phyloP scores from a whole-genome alignment of 53 echinoderm and acorn worm genomes.

The Temnopleurus reevesii region DNA sequence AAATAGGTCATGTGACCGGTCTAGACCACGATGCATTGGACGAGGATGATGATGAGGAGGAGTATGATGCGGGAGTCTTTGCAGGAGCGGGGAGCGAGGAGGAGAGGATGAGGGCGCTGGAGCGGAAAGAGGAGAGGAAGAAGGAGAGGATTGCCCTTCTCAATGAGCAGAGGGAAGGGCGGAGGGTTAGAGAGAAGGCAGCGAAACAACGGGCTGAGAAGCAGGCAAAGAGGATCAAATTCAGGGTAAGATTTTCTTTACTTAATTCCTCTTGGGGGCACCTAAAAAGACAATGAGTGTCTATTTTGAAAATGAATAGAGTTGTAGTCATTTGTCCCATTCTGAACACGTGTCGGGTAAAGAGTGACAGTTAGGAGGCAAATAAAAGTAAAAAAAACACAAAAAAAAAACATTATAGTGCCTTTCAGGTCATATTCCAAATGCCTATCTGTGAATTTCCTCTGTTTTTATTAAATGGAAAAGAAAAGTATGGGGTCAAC shows the following conservation, averaged over 20 bases:
- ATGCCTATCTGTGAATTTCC: too few relatives aligned
- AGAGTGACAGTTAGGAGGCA: too few relatives aligned
- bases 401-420: too few relatives aligned
- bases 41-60: not conserved
- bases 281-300: too few relatives aligned
- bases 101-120: slow-evolving; percentile 53
- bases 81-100: slow-evolving; percentile 59
- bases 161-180: not conserved
- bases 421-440: too few relatives aligned
- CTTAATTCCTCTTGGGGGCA: too few relatives aligned
- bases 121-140: slow-evolving; percentile 36
- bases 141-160: not conserved
- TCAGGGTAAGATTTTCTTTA: slow-evolving; percentile 41
- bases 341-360: too few relatives aligned
- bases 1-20: slow-evolving; percentile 68
- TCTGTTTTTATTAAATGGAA: too few relatives aligned
- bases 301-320: too few relatives aligned
- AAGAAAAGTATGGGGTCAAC: too few relatives aligned
- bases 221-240: slow-evolving; percentile 47
- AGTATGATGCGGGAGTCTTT: slow-evolving; percentile 44
- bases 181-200: slow-evolving; percentile 14
- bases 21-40: not conserved
- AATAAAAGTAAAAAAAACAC: too few relatives aligned
- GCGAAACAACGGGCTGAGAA: slow-evolving; percentile 24
- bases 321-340: too few relatives aligned